Base-by-base conservation (phyloP, 2,888 invertebrate species). In the Ceratothoa steindachneri region DNA sequence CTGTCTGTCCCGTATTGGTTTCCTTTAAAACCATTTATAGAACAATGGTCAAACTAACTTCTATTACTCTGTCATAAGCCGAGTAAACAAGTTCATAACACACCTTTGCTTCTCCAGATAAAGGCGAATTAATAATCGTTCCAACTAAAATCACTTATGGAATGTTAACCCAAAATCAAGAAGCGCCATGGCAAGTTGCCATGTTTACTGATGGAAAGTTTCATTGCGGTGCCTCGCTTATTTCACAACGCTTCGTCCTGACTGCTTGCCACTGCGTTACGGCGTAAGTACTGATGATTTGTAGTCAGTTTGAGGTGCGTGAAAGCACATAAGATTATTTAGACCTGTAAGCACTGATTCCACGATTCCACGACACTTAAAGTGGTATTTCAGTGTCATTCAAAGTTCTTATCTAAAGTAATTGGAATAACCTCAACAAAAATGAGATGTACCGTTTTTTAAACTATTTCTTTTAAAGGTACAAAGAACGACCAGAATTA, bases 211-310 rank as follows among this genome's bases (percentile, higher is more conserved):
- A 81, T 29, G 82, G 83, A n/a, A 81, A 83, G 67, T 84, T 84
- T 80, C 83, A 84, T 77, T 85, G 85, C 76, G 84, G 84, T 0
- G 85, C 83, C 22, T 83, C 84, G 2, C 81, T 84, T 19, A 82
- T 85, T 67, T 82, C 82, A 31, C 82, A 83, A 51, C 77, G 81
- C 2, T 82, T 81, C 29, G 83, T 85, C 30, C 77, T 85, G 4
- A 84, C 85, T 2, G 85, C 84, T n/a, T 83, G 84, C 2, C 84
- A 84, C 74, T 84, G 84, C 72, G 80, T 84, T 28, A 80, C 84
- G 79, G 82, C 83, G 84, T 83, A 79, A 81, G 81, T 3, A 41
- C 41, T 41, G 5, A 41, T 41, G 15, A 9, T 9, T 15, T 41
- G 41, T 41, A n/a, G n/a, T n/a, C n/a, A n/a, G n/a, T n/a, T n/a